These are phyloP conservation scores for Hypselothyrea guttata DNA, from an alignment of 2,888 invertebrate species.

Conservation along the genomic window DNA sequence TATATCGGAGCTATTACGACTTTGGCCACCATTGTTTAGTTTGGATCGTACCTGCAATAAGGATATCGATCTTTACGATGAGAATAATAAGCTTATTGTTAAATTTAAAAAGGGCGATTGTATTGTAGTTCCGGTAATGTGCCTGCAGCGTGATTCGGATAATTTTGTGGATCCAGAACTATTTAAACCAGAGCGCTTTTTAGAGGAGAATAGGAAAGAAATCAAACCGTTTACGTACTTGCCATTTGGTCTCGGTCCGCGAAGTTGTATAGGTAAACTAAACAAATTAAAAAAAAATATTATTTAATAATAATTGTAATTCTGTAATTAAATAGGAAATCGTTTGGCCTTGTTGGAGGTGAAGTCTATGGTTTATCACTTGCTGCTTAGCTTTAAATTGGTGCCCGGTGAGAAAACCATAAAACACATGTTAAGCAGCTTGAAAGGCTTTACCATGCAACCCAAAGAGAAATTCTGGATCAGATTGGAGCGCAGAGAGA, in stretches of 20 bases:
- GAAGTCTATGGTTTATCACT: slow-evolving; percentile 68
- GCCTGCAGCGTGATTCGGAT: slow-evolving; percentile 82
- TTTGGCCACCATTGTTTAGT: slow-evolving; percentile 83
- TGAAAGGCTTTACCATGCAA: slow-evolving; percentile 43
- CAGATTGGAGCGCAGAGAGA: slow-evolving; percentile 51
- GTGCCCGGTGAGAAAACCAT: slow-evolving; percentile 54
- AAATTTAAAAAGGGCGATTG: slow-evolving; percentile 46
- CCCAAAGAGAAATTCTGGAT: slow-evolving; percentile 71
- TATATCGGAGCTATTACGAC: slow-evolving; percentile 83
- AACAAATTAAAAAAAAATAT: too few relatives aligned
- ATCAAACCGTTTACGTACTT: slow-evolving; percentile 51
- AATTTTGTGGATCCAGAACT: slow-evolving; percentile 81
- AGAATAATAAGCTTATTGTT: slow-evolving; percentile 40
- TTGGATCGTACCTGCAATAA: slow-evolving; percentile 83
- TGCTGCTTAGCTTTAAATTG: slow-evolving; percentile 62
- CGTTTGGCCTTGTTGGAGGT: slow-evolving; percentile 75
- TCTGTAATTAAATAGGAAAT: slow-evolving; percentile 36
- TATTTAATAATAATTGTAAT: neutral
- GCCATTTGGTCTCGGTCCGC: slow-evolving; percentile 82
- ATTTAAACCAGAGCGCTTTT: slow-evolving; percentile 84
- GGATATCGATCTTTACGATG: slow-evolving; percentile 81
- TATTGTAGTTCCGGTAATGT: slow-evolving; percentile 79
- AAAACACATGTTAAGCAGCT: slow-evolving; percentile 51
- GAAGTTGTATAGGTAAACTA: slow-evolving; percentile 78
- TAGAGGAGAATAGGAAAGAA: slow-evolving; percentile 57